A percentile compares a stretch with the other conserved stretches of the same genome.
phyloP scores from a whole-genome alignment of 1,140 invertebrate species.

The Drosophila tristis region DNA sequence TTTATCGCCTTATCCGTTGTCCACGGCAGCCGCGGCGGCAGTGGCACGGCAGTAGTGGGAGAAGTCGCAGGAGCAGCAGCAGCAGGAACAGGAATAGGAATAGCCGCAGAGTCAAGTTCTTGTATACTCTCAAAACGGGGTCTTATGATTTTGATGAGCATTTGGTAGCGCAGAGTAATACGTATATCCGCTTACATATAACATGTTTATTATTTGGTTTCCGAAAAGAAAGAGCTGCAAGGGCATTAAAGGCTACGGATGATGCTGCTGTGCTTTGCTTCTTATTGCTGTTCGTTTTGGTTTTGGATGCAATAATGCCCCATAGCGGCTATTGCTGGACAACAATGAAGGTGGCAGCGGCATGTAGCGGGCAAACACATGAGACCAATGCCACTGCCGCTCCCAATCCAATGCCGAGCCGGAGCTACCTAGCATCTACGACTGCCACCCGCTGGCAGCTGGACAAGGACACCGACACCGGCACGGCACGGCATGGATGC shows the following conservation, averaged over 20 bases:
- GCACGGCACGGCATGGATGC: conserved; percentile 13
- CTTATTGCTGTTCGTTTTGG: conserved; percentile 44
- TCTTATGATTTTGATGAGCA: not conserved
- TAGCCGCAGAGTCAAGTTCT: conserved; percentile 4
- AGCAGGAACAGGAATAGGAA: conserved; percentile 21
- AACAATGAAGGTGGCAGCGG: conserved; percentile 40
- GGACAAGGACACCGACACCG: conserved; percentile 38
- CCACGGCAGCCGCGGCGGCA: conserved; percentile 67
- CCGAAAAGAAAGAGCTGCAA: not conserved
- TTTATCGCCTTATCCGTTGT: conserved; percentile 82
- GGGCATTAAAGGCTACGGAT: conserved; percentile 3
- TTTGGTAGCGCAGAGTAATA: too few relatives aligned
- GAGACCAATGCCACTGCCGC: conserved; percentile 26
- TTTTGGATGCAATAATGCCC: conserved; percentile 29
- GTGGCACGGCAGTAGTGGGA: conserved; percentile 18
- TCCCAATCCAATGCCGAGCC: conserved; percentile 8
- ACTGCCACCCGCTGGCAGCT: conserved; percentile 38
- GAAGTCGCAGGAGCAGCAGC: conserved; percentile 5
- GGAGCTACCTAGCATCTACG: not conserved
- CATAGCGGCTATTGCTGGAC: conserved; percentile 70
- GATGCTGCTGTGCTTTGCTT: not conserved
- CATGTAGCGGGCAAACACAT: conserved; percentile 55
- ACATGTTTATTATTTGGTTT: too few relatives aligned
- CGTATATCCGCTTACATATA: too few relatives aligned
- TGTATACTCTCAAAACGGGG: conserved; percentile 10